Percentiles rank a stretch among this genome's conserved stretches.
Conservation (phyloP, 2,888 invertebrate genomes). For the Athrips mouffetella region DNA sequence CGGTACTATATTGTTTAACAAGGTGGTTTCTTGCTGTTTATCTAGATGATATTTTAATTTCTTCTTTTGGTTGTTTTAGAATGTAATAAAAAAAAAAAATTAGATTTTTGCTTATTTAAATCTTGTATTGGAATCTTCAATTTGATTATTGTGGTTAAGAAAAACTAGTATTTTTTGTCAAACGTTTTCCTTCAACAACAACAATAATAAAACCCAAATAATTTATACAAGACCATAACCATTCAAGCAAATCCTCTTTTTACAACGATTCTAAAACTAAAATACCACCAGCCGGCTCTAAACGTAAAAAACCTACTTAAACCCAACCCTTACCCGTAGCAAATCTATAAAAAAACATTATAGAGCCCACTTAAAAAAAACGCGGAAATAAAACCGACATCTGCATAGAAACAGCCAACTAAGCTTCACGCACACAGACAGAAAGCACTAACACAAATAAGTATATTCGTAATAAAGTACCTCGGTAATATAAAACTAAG, state of each 20-base stretch:
- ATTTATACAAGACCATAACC: constrained; percentile 5
- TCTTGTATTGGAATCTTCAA: no score
- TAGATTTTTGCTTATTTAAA: no score
- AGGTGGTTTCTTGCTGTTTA: no score
- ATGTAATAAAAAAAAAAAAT: no score
- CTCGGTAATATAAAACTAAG: constrained; percentile 78
- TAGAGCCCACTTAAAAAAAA: constrained; percentile 33
- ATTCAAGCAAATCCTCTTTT: constrained; percentile 3
- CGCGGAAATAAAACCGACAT: constrained; percentile 47
- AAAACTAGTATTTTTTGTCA: background rate
- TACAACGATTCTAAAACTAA: constrained; percentile 14
- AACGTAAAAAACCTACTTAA: constrained; percentile 12
- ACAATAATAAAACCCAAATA: constrained; percentile 1
- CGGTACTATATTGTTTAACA: no score
- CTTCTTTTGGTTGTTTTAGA: no score
- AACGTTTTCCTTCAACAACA: background rate
- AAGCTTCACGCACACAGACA: constrained; percentile 40
- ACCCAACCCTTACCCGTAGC: constrained; percentile 7
- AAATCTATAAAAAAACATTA: constrained; percentile 21
- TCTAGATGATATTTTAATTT: no score
- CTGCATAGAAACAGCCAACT: constrained; percentile 59
- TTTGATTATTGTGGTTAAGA: no score
- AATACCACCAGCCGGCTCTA: constrained; percentile 1
- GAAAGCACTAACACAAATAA: constrained; percentile 70
- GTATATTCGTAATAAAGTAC: constrained; percentile 65